Conservation (phyloP, 2,797 vertebrate genomes). For the Chromobotia macracanthus region DNA sequence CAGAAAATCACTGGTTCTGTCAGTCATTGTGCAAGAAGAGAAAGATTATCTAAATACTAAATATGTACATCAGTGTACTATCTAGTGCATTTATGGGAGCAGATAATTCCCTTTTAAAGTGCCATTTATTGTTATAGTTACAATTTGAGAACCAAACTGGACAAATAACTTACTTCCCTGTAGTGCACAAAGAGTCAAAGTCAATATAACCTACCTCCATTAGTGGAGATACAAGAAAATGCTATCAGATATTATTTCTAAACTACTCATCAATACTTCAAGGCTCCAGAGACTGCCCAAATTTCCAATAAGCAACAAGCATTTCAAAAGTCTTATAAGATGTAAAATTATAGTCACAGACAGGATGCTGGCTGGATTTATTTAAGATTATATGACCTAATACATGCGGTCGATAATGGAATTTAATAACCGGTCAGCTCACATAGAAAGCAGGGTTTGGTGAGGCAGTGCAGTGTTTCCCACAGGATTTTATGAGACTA, state of each 20-base stretch:
- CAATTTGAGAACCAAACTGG: neutral
- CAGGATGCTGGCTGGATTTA: neutral
- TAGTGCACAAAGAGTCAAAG: neutral
- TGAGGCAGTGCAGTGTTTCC: no score
- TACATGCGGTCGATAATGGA: neutral
- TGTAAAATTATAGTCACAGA: neutral
- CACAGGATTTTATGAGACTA: no score
- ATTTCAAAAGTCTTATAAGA: no score
- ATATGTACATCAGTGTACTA: neutral
- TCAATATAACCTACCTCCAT: neutral
- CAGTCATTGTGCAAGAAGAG: neutral
- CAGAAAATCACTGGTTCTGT: neutral
- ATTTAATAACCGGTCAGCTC: neutral
- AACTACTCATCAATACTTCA: no score
- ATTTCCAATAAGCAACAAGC: neutral
- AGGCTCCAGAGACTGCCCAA: neutral
- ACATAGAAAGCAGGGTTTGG: neutral
- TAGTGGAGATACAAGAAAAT: no score
- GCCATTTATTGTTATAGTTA: neutral
- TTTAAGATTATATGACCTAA: neutral
- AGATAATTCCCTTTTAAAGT: neutral
- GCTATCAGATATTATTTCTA: no score
- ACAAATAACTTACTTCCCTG: neutral
- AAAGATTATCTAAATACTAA: neutral
- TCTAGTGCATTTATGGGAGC: neutral